phyloP scores from a whole-genome alignment of 1,140 invertebrate species.

The Leguminivora glycinivorella region DNA sequence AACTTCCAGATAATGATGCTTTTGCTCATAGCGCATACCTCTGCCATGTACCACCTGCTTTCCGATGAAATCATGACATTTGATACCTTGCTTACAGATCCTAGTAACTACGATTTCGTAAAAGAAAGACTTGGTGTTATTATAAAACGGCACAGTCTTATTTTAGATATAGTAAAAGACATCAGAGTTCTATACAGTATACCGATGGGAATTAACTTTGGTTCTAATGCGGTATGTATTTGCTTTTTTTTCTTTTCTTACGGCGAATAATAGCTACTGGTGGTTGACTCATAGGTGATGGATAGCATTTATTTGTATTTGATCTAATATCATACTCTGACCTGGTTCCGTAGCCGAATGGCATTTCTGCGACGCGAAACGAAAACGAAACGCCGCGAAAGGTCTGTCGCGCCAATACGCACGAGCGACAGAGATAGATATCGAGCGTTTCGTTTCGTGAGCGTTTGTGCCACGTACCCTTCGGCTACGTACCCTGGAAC shows the following conservation, averaged over 20 bases:
- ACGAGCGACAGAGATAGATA: no score
- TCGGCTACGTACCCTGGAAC: no score
- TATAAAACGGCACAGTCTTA: conserved; percentile 50
- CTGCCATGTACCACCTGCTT: conserved; percentile 55
- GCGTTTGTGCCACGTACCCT: no score
- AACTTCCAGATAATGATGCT: conserved; percentile 58
- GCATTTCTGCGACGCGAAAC: no score
- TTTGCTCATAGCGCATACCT: conserved; percentile 56
- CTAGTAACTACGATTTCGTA: conserved; percentile 29
- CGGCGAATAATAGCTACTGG: conserved; percentile 61
- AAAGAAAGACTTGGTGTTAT: conserved; percentile 44
- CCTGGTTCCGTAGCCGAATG: no score
- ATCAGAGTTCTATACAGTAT: conserved; percentile 58
- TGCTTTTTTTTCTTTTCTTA: conserved; percentile 55
- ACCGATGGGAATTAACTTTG: conserved; percentile 62
- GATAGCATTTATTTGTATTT: no score
- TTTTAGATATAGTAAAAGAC: conserved; percentile 44
- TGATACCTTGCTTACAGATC: conserved; percentile 30
- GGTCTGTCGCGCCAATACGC: no score
- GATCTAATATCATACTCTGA: no score
- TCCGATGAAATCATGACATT: conserved; percentile 51
- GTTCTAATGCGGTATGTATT: conserved; percentile 55
- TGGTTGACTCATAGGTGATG: conserved; percentile 50
- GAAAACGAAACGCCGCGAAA: no score
- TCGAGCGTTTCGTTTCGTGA: no score